Evolutionary conservation across 2,888 invertebrate genomes (phyloP), one percentile per base, ranked within the genome.

Genomic region (Epinotia brunnichana): DNA sequence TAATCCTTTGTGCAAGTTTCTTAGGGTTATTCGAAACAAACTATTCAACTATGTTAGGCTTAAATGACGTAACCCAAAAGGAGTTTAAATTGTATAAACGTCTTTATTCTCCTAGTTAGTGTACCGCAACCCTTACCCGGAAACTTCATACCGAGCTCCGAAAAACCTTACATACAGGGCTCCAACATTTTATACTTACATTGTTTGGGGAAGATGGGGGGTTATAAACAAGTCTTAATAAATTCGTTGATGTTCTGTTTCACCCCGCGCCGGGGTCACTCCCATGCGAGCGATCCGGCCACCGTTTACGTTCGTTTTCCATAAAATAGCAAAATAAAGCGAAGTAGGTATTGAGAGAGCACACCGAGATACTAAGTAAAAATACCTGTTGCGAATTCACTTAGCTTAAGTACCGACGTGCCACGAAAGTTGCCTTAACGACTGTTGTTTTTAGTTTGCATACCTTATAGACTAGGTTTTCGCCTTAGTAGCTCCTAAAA

Each of bases 181-280:
- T 39, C 39, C 69, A 41, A 70, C 67, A 68, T 62, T 39, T 62
- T 68, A 72, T 68, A 61, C 54, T 61, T 51, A 72, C 56, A 67
- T 57, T 67, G 72, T 68, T 72, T 56, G 17, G 60, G 66, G 68
- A 29, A 69, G 57, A 54, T 62, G 63, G 68, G 69, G 68, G 56
- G 69, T 57, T 69, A 73, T 73, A 73, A 69, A 73, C 68, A 73
- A 59, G 57, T 68, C 67, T 62, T 68, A 73, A 73, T 73, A 73
- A 73, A 73, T 68, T 73, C 68, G 68, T 54, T 61, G 61, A 67
- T 72, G 71, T 72, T 72, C 62, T 48, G 63, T 41, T 56, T 62
- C 62, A 19, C 71, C 71, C 67, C 48, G 54, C 59, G 48, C 68
- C 7, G 39, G 61, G 72, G 72, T 73, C 72, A 73, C 72, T 73